Evolutionary conservation across 1,140 invertebrate species (phyloP).

Genomic region (Musca domestica): DNA sequence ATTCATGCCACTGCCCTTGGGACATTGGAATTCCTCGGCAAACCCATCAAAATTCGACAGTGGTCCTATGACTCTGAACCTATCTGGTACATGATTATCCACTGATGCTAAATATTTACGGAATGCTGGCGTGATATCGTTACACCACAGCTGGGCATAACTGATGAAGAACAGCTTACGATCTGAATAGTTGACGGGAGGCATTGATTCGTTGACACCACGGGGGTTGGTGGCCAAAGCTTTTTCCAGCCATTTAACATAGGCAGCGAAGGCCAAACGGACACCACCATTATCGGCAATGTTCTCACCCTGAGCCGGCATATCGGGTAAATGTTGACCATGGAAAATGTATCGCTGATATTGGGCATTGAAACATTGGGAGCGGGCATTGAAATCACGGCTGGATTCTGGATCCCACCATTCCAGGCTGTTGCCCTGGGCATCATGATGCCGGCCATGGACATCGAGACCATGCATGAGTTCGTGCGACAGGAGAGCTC

Average conservation of each 20-base stretch:
- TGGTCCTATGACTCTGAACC: conserved; percentile 82
- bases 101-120: conserved; percentile 56
- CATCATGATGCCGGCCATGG: conserved; percentile 24
- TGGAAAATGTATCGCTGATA: conserved; percentile 57
- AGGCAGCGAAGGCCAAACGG: conserved; percentile 59
- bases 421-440: no score
- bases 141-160: conserved; percentile 70
- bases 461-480: not conserved
- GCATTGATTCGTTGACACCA: conserved; percentile 31
- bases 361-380: conserved; percentile 73
- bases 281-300: conserved; percentile 62
- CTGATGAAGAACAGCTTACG: conserved; percentile 87
- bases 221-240: conserved; percentile 17
- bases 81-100: conserved; percentile 77
- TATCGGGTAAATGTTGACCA: conserved; percentile 60
- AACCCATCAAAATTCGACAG: conserved; percentile 88
- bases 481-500: no score
- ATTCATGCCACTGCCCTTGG: conserved; percentile 37
- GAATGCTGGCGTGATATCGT: conserved; percentile 35
- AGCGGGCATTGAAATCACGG: conserved; percentile 39
- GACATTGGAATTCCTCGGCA: conserved; percentile 55
- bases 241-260: conserved; percentile 42
- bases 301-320: conserved; percentile 67
- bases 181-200: conserved; percentile 30
- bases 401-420: conserved; percentile 54